A percentile compares a stretch with the other conserved stretches of the same genome.
Evolutionary conservation across 2,888 invertebrate species (phyloP).

Genomic region (Baronia brevicornis): DNA sequence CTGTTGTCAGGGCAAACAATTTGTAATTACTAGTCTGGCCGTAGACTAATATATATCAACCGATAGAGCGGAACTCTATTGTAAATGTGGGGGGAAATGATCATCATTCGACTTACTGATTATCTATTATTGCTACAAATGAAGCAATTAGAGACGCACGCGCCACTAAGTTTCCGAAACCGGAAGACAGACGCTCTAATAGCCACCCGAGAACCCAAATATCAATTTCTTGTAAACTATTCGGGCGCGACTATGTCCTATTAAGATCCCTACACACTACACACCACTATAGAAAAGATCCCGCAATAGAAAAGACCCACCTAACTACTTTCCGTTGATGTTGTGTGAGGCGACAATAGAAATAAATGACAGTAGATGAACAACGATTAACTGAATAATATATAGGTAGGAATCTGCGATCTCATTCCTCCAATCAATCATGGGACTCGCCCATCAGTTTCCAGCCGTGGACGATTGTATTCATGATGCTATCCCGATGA

Average conservation of each 20-base stretch:
- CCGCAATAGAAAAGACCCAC: too few species aligned
- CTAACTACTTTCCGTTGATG: too few species aligned
- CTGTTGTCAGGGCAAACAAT: constrained; percentile 35
- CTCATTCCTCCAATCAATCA: too few species aligned
- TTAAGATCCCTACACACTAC: constrained; percentile 12
- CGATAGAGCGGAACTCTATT: constrained; percentile 42
- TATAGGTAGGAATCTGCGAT: too few species aligned
- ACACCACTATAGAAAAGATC: constrained; percentile 5
- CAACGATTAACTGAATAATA: too few species aligned
- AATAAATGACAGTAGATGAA: too few species aligned
- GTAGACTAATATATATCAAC: constrained; percentile 28
- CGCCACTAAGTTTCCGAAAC: constrained; percentile 50
- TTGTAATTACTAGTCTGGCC: constrained; percentile 32
- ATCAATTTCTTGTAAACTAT: constrained; percentile 67
- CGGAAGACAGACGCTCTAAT: constrained; percentile 72
- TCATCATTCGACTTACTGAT: constrained; percentile 28
- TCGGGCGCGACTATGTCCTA: constrained; percentile 39
- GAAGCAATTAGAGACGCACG: constrained; percentile 70
- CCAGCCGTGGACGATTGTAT: too few species aligned
- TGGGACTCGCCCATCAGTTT: too few species aligned
- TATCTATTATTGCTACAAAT: constrained; percentile 60
- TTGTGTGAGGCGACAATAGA: too few species aligned
- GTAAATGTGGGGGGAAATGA: constrained; percentile 20
- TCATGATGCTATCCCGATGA: too few species aligned
- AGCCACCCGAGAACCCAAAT: constrained; percentile 66